Evolutionary conservation across 2,797 vertebrate species (phyloP).

Genomic region (Myotis findleyi): DNA sequence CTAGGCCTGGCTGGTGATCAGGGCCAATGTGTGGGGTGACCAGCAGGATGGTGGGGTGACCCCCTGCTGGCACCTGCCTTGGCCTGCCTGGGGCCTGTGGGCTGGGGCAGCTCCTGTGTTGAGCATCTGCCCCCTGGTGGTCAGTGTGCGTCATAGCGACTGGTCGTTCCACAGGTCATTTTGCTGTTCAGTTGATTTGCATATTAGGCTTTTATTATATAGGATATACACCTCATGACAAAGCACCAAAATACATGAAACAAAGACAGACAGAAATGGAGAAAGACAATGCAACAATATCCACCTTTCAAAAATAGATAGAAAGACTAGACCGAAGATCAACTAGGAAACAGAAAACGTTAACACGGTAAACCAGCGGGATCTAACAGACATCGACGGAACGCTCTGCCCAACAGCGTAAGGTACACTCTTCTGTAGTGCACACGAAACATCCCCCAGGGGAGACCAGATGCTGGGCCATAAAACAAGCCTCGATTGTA

Average conservation of each 20-base stretch:
- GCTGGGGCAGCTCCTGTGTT: too few species aligned
- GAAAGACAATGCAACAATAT: not conserved
- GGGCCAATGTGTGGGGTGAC: too few species aligned
- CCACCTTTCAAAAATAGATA: not conserved
- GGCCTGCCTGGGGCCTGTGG: too few species aligned
- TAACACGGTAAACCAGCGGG: not conserved
- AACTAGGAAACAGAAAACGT: not conserved
- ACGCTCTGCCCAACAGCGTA: not conserved
- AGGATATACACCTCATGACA: not conserved
- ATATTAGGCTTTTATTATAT: too few species aligned
- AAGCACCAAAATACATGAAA: not conserved
- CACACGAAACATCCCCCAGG: not conserved
- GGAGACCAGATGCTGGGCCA: not conserved
- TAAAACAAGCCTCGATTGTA: not conserved
- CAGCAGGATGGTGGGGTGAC: too few species aligned
- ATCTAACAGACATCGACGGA: not conserved
- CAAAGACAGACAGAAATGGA: not conserved
- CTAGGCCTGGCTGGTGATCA: too few species aligned
- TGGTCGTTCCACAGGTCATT: too few species aligned
- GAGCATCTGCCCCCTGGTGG: too few species aligned
- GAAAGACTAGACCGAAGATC: not conserved
- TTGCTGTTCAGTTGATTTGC: too few species aligned
- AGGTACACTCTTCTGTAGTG: not conserved
- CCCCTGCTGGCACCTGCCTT: too few species aligned
- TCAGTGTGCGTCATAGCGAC: too few species aligned